Conservation (phyloP, 2,797 vertebrate species). For the Macropodus opercularis region DNA sequence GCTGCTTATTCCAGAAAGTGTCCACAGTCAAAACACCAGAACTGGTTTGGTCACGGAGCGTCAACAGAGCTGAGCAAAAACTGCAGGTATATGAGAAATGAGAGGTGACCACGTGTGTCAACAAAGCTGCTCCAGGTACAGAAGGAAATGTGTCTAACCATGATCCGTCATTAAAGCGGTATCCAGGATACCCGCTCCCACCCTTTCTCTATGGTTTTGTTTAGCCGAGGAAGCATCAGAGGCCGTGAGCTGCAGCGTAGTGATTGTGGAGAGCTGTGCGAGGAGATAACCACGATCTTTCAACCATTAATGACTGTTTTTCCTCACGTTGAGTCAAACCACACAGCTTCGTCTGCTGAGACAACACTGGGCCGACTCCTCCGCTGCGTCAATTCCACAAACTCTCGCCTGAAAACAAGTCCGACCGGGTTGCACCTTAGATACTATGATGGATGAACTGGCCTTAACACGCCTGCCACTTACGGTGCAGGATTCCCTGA, state of each 20-base stretch:
- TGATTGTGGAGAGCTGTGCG: constrained; percentile 41
- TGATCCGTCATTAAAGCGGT: constrained; percentile 24
- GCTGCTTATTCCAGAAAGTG: constrained; percentile 2
- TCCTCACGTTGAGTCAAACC: neutral
- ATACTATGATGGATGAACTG: neutral
- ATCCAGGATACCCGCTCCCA: constrained; percentile 30
- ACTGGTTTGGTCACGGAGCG: neutral
- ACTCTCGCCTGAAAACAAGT: neutral
- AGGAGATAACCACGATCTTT: constrained; percentile 48
- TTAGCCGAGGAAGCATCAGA: constrained; percentile 36
- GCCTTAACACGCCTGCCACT: too few species aligned
- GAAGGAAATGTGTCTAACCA: neutral
- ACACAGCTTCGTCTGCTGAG: neutral
- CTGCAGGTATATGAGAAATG: neutral
- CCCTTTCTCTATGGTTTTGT: constrained; percentile 5
- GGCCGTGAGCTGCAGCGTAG: constrained; percentile 26
- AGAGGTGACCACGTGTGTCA: neutral
- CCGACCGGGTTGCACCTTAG: neutral
- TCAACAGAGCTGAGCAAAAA: constrained; percentile 3
- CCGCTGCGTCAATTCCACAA: neutral
- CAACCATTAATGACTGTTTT: constrained; percentile 27
- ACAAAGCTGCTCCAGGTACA: neutral
- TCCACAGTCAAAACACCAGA: neutral
- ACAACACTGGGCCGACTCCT: neutral
- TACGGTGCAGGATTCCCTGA: neutral